A percentile compares a stretch with the other conserved stretches of the same genome.
phyloP scores from a whole-genome alignment of 1,140 invertebrate species.

The Drosophila athabasca region DNA sequence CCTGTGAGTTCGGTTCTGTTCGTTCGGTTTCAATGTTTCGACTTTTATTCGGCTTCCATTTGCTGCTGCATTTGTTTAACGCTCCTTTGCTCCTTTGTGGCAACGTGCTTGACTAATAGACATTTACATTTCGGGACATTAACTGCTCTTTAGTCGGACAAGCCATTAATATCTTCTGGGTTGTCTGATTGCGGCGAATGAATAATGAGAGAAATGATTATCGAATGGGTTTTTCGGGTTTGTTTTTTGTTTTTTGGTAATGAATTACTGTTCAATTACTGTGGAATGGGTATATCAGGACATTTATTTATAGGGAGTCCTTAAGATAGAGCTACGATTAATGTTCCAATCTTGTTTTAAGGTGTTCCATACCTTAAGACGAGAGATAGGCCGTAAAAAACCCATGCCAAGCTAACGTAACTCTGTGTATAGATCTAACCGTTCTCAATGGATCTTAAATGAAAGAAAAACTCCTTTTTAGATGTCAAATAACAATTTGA shows the following conservation, averaged over 20 bases:
- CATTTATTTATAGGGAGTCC: too few species aligned
- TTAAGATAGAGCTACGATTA: too few species aligned
- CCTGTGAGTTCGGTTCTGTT: slow-evolving; percentile 6
- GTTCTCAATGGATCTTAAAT: too few species aligned
- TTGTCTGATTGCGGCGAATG: slow-evolving; percentile 23
- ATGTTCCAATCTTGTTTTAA: too few species aligned
- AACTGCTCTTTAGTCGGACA: slow-evolving; percentile 53
- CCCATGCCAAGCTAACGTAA: too few species aligned
- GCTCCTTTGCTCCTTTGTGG: slow-evolving; percentile 33
- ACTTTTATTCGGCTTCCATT: slow-evolving; percentile 69
- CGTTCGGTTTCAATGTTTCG: slow-evolving; percentile 56
- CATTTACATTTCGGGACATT: slow-evolving; percentile 47
- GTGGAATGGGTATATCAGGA: too few species aligned
- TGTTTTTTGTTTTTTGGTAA: neutral
- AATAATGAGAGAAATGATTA: slow-evolving; percentile 13
- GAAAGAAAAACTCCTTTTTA: too few species aligned
- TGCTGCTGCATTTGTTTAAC: slow-evolving; percentile 41
- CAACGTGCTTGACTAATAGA: slow-evolving; percentile 60
- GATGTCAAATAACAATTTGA: too few species aligned
- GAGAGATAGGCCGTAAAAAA: too few species aligned
- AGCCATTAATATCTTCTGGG: slow-evolving; percentile 55
- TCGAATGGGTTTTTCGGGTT: slow-evolving; percentile 1
- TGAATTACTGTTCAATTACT: neutral
- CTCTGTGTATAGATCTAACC: too few species aligned
- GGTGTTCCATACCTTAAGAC: too few species aligned